These are phyloP conservation scores for Daboia siamensis DNA, from an alignment of 2,113 vertebrate species.

Conservation along the genomic window DNA sequence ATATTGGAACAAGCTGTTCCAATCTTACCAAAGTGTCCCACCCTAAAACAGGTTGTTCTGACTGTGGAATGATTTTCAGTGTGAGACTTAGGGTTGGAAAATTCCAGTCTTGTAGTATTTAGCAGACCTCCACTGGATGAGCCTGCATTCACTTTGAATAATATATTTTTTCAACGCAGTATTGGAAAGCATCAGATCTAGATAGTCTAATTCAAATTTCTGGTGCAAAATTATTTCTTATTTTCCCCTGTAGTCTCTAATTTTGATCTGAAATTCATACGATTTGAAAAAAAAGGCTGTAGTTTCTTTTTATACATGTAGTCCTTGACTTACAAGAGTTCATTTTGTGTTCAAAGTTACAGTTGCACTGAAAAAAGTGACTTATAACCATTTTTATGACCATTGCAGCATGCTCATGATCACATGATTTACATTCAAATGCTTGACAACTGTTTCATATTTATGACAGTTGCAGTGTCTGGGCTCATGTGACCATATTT, in stretches of 20 bases:
- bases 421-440: too few relatives aligned
- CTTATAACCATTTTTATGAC: too few relatives aligned
- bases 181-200: not conserved
- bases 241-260: not conserved
- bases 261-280: not conserved
- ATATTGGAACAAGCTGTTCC: not conserved
- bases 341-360: too few relatives aligned
- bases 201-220: not conserved
- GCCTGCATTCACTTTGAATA: not conserved
- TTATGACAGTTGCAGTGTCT: too few relatives aligned
- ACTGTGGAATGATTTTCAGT: not conserved
- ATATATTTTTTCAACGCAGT: not conserved
- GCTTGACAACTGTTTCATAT: too few relatives aligned
- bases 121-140: not conserved
- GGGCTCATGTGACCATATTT: too few relatives aligned
- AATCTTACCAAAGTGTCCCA: not conserved
- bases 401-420: too few relatives aligned
- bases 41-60: not conserved
- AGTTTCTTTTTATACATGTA: not conserved
- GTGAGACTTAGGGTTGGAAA: not conserved
- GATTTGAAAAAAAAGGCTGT: not conserved
- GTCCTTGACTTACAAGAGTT: too few relatives aligned
- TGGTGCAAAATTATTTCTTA: not conserved
- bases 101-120: not conserved
- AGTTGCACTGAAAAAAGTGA: too few relatives aligned